Evolutionary conservation across 2,797 vertebrate species (phyloP).

Genomic region (Bucorvus abyssinicus): DNA sequence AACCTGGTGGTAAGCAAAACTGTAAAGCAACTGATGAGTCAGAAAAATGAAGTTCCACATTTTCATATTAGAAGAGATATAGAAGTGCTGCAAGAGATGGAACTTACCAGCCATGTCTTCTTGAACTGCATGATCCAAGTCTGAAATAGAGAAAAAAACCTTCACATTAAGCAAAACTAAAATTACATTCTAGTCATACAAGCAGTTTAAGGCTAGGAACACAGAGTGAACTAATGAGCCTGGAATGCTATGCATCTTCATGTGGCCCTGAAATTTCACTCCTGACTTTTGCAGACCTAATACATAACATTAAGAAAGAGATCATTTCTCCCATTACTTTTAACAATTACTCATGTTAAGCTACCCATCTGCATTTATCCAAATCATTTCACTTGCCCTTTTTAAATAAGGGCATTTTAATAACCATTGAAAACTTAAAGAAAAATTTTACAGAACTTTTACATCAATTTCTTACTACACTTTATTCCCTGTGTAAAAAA

Average conservation of each 20-base stretch:
- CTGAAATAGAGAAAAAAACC: constrained; percentile 72
- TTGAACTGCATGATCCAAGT: constrained; percentile 80
- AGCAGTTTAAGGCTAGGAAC: background rate
- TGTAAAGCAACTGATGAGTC: background rate
- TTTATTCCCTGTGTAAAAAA: background rate
- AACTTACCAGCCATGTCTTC: constrained; percentile 82
- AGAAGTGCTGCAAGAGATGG: background rate
- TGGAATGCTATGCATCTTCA: background rate
- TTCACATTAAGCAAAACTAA: background rate
- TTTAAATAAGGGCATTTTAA: background rate
- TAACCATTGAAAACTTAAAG: background rate
- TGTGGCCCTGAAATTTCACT: background rate
- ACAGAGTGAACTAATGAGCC: background rate
- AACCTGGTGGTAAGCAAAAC: background rate
- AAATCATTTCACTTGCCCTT: background rate
- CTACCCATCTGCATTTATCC: background rate
- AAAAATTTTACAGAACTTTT: background rate
- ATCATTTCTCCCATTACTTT: background rate
- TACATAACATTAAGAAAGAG: background rate
- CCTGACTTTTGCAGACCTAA: background rate
- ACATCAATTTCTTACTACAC: background rate
- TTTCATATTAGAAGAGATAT: background rate
- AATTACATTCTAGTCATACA: background rate
- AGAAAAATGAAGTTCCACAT: background rate
- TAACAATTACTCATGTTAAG: background rate